Conservation (phyloP, 64 coral and sea anemone species). For the Catalaphyllia jardinei region DNA sequence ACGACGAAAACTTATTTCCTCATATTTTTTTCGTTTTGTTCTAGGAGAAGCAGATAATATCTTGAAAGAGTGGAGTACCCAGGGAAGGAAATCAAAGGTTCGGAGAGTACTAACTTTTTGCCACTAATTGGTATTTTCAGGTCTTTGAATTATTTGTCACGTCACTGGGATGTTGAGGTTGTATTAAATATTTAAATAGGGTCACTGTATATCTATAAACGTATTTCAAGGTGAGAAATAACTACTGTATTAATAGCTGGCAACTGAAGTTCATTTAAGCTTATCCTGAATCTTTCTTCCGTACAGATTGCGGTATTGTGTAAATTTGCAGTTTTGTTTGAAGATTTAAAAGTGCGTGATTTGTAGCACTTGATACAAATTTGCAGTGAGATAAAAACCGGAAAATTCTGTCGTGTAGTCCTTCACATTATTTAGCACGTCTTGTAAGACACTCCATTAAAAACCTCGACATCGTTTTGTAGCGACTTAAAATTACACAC, state of each 20-base stretch:
- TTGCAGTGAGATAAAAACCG: no score
- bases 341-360: no score
- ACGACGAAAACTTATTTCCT: conserved; percentile 38
- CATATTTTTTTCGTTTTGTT: conserved; percentile 26
- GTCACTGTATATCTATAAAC: conserved; percentile 14
- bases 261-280: neutral
- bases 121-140: conserved; percentile 17
- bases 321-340: no score
- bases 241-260: neutral
- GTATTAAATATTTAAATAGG: conserved; percentile 45
- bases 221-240: neutral
- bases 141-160: conserved; percentile 41
- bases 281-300: neutral
- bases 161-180: conserved; percentile 22
- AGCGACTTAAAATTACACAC: no score
- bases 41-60: conserved; percentile 70
- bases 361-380: no score
- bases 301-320: neutral
- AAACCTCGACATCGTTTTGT: no score
- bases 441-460: no score
- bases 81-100: conserved; percentile 81
- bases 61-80: conserved; percentile 79
- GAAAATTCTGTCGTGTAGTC: no score
- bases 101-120: conserved; percentile 6
- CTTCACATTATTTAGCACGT: no score